Evolutionary conservation across 2,797 vertebrate genomes (phyloP).

Genomic region (Coregonus sp.): DNA sequence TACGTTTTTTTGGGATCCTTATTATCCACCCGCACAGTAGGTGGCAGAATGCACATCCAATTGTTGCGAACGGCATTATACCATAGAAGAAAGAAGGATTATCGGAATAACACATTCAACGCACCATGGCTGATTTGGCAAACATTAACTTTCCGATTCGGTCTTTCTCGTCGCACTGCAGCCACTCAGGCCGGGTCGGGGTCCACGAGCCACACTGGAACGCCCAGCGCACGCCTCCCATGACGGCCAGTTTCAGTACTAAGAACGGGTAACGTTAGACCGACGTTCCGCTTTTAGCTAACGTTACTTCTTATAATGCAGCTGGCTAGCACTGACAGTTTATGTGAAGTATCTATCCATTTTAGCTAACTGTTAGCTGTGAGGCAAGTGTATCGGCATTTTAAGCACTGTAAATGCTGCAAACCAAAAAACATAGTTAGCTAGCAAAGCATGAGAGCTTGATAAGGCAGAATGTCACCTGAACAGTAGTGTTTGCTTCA

Average conservation of each 20-base stretch:
- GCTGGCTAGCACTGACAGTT: too few species aligned
- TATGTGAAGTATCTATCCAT: too few species aligned
- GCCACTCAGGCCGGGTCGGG: conserved; percentile 79
- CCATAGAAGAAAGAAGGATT: background rate
- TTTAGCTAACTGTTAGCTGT: too few species aligned
- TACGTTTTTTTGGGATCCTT: too few species aligned
- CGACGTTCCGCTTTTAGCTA: background rate
- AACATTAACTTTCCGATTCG: conserved; percentile 88
- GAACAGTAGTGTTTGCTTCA: background rate
- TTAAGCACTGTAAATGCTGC: too few species aligned
- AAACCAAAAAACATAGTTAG: conserved; percentile 21
- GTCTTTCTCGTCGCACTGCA: conserved; percentile 90
- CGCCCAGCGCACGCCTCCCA: conserved; percentile 91
- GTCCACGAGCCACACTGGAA: conserved; percentile 86
- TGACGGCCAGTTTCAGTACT: conserved; percentile 34
- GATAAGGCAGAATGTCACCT: background rate
- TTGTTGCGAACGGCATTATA: background rate
- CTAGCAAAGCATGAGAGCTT: background rate
- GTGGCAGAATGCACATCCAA: too few species aligned
- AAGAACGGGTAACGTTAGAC: too few species aligned
- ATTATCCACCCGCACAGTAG: too few species aligned
- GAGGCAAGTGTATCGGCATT: too few species aligned
- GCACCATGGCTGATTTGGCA: conserved; percentile 90
- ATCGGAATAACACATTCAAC: conserved; percentile 12
- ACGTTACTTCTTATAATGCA: background rate